Percentiles rank a stretch among this genome's conserved stretches.
These are phyloP conservation scores for Dolichoris vasculosae DNA, from an alignment of 1,140 invertebrate genomes.

Conservation along the genomic window DNA sequence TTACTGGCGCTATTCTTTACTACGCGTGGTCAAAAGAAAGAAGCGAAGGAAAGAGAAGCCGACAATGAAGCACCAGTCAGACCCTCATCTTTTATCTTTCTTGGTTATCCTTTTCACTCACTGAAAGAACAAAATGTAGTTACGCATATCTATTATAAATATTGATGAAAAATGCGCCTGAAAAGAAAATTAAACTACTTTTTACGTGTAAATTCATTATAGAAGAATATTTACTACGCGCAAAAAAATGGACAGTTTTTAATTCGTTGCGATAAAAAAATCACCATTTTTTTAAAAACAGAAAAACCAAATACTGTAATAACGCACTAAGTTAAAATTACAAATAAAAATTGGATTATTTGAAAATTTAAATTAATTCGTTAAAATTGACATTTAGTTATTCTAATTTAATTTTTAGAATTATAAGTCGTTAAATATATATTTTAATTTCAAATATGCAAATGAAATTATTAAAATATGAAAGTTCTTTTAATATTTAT, in stretches of 20 bases:
- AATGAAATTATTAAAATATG: too few species aligned
- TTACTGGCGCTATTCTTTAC: conserved; percentile 75
- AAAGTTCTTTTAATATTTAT: too few species aligned
- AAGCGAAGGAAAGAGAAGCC: conserved; percentile 59
- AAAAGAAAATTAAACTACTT: conserved; percentile 27
- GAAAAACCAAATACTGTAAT: not conserved
- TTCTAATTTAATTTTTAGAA: too few species aligned
- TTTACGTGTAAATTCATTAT: conserved; percentile 18
- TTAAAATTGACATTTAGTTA: too few species aligned
- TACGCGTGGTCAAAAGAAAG: conserved; percentile 59
- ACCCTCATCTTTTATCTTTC: conserved; percentile 67
- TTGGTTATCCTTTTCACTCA: conserved; percentile 27
- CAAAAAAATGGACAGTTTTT: not conserved
- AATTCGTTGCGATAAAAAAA: not conserved
- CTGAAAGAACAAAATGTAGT: conserved; percentile 20
- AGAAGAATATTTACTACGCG: not conserved
- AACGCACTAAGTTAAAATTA: too few species aligned
- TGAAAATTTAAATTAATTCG: too few species aligned
- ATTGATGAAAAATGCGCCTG: conserved; percentile 26
- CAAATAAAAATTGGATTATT: too few species aligned
- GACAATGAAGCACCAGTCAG: conserved; percentile 67
- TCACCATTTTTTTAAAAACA: not conserved
- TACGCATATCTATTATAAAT: conserved; percentile 30
- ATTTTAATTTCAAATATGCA: too few species aligned
- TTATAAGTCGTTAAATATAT: too few species aligned